Percentiles rank a stretch among this genome's conserved stretches.
Conservation (phyloP, 2,113 vertebrate species). For the Oncorhynchus masou region DNA sequence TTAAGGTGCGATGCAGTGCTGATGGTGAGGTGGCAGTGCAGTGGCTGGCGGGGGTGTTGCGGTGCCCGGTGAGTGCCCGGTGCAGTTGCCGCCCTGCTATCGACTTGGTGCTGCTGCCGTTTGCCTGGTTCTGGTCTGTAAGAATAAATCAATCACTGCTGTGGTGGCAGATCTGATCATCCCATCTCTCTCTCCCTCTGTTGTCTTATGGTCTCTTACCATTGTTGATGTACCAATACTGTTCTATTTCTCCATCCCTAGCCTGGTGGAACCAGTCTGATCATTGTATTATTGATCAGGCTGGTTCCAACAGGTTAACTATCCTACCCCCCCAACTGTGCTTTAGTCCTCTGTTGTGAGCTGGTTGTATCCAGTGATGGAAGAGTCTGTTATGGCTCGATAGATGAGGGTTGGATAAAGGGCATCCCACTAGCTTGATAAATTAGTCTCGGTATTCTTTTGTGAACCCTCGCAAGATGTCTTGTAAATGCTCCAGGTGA, state of each 20-base stretch:
- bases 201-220: constrained; percentile 44
- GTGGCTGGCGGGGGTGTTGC: constrained; percentile 98
- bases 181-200: constrained; percentile 52
- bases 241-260: not conserved
- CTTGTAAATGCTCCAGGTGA: constrained; percentile 87
- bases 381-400: constrained; percentile 41
- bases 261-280: not conserved
- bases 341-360: constrained; percentile 77
- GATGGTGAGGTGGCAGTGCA: constrained; percentile 78
- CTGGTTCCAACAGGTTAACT: too few species aligned
- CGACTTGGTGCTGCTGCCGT: constrained; percentile 71
- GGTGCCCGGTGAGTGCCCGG: constrained; percentile 96
- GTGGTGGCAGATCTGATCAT: constrained; percentile 60
- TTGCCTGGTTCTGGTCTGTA: constrained; percentile 67
- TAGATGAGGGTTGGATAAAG: constrained; percentile 57
- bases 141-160: constrained; percentile 57
- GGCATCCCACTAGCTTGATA: constrained; percentile 64
- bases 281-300: too few species aligned
- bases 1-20: constrained; percentile 94
- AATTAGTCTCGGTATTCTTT: constrained; percentile 73
- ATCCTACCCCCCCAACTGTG: constrained; percentile 13
- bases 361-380: constrained; percentile 37
- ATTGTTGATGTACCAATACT: not conserved
- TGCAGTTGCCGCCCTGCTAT: constrained; percentile 78
- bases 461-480: constrained; percentile 78